Conservation (phyloP, 2,888 invertebrate species). For the Orchestes rusci region DNA sequence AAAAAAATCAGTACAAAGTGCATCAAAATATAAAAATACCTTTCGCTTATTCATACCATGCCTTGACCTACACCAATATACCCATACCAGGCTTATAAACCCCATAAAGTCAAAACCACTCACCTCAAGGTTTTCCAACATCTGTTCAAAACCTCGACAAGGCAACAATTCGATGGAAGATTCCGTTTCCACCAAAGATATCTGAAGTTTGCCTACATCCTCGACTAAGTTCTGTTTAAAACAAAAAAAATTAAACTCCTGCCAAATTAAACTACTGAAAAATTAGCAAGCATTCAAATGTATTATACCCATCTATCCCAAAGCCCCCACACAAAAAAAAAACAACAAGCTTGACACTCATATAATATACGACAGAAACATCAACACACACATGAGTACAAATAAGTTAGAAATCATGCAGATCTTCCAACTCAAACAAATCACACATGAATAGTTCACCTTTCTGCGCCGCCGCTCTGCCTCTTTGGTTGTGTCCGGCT, state of each 20-base stretch:
- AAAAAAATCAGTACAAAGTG: no score
- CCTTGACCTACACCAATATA: no score
- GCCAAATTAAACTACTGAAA: no score
- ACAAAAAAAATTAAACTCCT: no score
- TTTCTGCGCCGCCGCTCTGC: slow-evolving; percentile 37
- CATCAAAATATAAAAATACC: no score
- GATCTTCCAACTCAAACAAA: slow-evolving; percentile 36
- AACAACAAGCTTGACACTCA: no score
- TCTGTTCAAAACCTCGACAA: slow-evolving; percentile 60
- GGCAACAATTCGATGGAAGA: slow-evolving; percentile 61
- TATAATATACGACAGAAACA: slow-evolving; percentile 19
- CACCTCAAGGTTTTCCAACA: slow-evolving; percentile 67
- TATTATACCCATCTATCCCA: no score
- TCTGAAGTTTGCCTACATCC: slow-evolving; percentile 63
- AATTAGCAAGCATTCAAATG: neutral
- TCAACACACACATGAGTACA: slow-evolving; percentile 16
- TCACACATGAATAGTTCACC: slow-evolving; percentile 42
- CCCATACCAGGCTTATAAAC: no score
- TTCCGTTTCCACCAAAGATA: slow-evolving; percentile 61
- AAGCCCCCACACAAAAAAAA: no score
- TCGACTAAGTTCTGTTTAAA: slow-evolving; percentile 44
- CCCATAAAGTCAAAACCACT: no score
- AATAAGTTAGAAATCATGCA: slow-evolving; percentile 37
- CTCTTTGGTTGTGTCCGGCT: slow-evolving; percentile 31
- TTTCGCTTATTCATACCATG: no score